Evolutionary conservation across 2,888 invertebrate species (phyloP).

Genomic region (Mycalesis mineus): DNA sequence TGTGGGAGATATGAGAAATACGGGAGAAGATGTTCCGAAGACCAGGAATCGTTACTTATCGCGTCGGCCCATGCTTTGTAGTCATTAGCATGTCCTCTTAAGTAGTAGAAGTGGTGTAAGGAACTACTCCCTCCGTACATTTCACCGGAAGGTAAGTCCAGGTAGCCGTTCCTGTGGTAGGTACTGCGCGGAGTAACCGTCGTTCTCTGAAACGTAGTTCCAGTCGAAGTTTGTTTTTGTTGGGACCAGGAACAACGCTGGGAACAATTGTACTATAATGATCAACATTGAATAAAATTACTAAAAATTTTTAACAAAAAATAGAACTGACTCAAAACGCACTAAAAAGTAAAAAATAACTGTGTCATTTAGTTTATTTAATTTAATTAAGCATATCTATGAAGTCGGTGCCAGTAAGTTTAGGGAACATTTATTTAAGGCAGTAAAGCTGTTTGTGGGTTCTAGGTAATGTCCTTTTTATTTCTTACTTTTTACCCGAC

Average conservation of each 20-base stretch:
- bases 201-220: conserved; percentile 17
- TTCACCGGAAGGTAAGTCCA: conserved; percentile 71
- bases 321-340: too few relatives aligned
- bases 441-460: too few relatives aligned
- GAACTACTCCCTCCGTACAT: conserved; percentile 76
- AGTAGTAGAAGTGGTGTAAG: conserved; percentile 71
- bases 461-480: too few relatives aligned
- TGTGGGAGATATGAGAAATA: too few relatives aligned
- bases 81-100: conserved; percentile 64
- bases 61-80: conserved; percentile 66
- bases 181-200: conserved; percentile 62
- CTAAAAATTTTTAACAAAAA: too few relatives aligned
- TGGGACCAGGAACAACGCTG: conserved; percentile 12
- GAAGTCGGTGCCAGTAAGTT: too few relatives aligned
- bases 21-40: conserved; percentile 61
- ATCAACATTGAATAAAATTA: background rate
- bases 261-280: background rate
- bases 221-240: conserved; percentile 17
- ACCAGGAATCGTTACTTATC: conserved; percentile 70
- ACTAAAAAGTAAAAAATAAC: too few relatives aligned
- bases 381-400: too few relatives aligned
- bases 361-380: too few relatives aligned
- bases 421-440: too few relatives aligned
- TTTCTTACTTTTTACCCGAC: too few relatives aligned
- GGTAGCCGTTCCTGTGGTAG: conserved; percentile 43